phyloP scores from a whole-genome alignment of 2,113 vertebrate genomes.

The Suncus etruscus region DNA sequence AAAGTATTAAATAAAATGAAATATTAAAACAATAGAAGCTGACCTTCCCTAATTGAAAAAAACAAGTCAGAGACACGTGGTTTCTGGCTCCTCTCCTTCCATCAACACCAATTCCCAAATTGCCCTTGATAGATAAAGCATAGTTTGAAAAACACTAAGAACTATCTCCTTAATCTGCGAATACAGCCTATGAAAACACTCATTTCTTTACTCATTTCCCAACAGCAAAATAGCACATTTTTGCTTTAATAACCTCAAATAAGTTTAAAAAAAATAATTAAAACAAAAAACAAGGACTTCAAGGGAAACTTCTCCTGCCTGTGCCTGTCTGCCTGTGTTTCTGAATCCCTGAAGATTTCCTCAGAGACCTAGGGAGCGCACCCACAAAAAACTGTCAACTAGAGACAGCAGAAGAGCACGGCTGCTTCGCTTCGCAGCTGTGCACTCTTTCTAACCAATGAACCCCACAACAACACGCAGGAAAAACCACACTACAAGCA shows the following conservation, averaged over 20 bases:
- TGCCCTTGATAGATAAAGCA: neutral
- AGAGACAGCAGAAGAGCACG: too few species aligned
- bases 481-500: too few species aligned
- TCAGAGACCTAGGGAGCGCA: too few species aligned
- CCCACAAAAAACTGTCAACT: too few species aligned
- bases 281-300: neutral
- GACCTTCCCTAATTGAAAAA: neutral
- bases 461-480: too few species aligned
- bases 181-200: neutral
- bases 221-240: too few species aligned
- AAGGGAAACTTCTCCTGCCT: too few species aligned
- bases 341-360: too few species aligned
- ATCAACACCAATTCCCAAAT: neutral
- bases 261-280: neutral
- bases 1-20: slow-evolving; percentile 23
- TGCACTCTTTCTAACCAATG: too few species aligned
- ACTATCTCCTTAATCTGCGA: neutral
- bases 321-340: too few species aligned
- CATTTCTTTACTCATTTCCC: neutral
- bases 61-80: neutral
- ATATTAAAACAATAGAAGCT: neutral
- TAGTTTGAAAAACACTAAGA: neutral
- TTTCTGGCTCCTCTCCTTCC: neutral
- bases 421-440: too few species aligned
- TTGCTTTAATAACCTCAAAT: neutral